These are phyloP conservation scores for Epinephelus fuscoguttatus DNA, from an alignment of 2,113 vertebrate species.

Conservation along the genomic window DNA sequence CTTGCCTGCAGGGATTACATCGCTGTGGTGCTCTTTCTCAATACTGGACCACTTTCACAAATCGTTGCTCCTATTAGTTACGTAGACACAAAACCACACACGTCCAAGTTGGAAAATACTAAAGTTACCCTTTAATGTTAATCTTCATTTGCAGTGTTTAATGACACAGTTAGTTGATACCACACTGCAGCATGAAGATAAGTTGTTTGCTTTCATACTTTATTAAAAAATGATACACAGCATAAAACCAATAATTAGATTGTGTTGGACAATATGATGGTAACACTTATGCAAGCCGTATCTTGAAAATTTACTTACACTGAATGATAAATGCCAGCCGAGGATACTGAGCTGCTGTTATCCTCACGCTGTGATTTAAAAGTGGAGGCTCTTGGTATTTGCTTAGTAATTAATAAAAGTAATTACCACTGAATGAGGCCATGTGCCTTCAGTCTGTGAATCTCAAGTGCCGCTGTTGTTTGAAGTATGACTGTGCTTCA, in stretches of 20 bases:
- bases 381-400: conserved; percentile 18
- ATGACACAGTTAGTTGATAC: background rate
- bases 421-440: conserved; percentile 22
- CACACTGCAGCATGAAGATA: background rate
- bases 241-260: background rate
- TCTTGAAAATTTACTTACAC: background rate
- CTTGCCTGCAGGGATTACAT: too few relatives aligned
- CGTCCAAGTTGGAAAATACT: too few relatives aligned
- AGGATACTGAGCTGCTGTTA: background rate
- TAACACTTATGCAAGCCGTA: background rate
- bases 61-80: too few relatives aligned
- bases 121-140: background rate
- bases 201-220: background rate
- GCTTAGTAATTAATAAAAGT: conserved; percentile 39
- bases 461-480: conserved; percentile 17
- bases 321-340: conserved; percentile 23
- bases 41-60: too few relatives aligned
- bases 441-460: conserved; percentile 29
- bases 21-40: too few relatives aligned
- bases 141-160: background rate
- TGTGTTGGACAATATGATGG: background rate
- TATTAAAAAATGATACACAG: background rate
- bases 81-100: too few relatives aligned
- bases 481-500: conserved; percentile 15
- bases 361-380: background rate